Base-by-base conservation (phyloP, 2,113 vertebrate genomes). In the Ptilonorhynchus violaceus region DNA sequence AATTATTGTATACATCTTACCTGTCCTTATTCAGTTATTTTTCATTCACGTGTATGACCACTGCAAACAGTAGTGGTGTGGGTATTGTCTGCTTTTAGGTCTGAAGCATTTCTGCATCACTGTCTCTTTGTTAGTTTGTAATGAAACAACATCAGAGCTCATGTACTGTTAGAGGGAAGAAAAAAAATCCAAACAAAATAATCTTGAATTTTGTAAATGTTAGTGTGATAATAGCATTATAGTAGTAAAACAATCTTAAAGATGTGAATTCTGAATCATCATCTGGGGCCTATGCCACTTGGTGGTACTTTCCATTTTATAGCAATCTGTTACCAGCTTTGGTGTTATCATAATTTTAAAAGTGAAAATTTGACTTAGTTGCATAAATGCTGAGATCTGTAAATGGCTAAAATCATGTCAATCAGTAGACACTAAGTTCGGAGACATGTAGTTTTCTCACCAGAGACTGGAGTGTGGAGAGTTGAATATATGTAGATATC, bases 41-140 rank as follows among this genome's bases (percentile, higher is more conserved):
- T 52, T 89, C 16, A 30, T 78, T 91, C 4, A 13, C 1, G 0
- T 46, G 17, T 52, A 7, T 72, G 35, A 42, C 10, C 0, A 0
- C 52, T 87, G 67, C 21, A 70, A 62, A 21, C 41, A 21, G 2
- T 28, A 47, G 28, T 53, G 37, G 19, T 47, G 3, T 31, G 8
- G 10, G 1, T 63, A 7, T 66, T 59, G 46, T 37, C 21, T 80
- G 0, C 14, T 66, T 85, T 47, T 67, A 44, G 10, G n/a, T 31
- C 37, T 69, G 58, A 76, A 53, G 10, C 24, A 49, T 79, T 25
- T 88, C 78, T 69, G 49, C 28, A 21, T 85, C 11, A 4, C 13
- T 78, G 17, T 88, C 15, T 66, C 60, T 60, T 46, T 52, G 30
- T 86, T 56, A 25, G 10, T 53, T 89, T 73, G 17, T 76, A 64